Conservation (phyloP, 2,888 invertebrate species). For the Saturnia pavonia region DNA sequence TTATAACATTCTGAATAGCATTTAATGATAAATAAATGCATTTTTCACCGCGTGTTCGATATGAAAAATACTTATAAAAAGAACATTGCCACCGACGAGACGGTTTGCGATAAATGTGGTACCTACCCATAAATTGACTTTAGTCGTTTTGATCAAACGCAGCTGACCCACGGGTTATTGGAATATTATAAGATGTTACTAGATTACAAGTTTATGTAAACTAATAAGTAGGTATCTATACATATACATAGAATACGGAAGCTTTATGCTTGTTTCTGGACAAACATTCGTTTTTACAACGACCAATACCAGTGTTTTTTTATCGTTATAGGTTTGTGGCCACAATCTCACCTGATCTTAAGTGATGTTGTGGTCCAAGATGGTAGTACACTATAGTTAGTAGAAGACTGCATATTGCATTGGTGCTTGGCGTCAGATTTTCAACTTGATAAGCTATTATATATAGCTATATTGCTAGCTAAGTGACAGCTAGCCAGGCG, state of each 20-base stretch:
- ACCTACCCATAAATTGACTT: no score
- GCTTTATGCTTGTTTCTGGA: background rate
- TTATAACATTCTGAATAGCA: background rate
- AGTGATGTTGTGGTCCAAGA: no score
- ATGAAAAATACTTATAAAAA: background rate
- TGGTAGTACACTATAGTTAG: no score
- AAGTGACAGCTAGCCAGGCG: no score
- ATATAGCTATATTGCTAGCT: no score
- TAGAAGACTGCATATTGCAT: no score
- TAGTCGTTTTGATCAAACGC: background rate
- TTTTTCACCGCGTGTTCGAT: background rate
- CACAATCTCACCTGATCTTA: no score
- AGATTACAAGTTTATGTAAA: background rate
- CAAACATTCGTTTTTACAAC: background rate
- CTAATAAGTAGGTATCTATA: background rate
- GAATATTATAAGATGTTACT: background rate
- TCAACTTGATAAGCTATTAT: no score
- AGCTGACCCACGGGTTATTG: background rate
- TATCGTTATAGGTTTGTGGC: no score
- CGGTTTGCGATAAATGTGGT: background rate
- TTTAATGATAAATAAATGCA: conserved; percentile 4
- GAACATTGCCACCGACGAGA: background rate
- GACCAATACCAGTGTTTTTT: no score
- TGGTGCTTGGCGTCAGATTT: no score
- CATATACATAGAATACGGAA: background rate